Base-by-base conservation (phyloP, 1,140 invertebrate genomes). In the Rhopalosiphum maidis region DNA sequence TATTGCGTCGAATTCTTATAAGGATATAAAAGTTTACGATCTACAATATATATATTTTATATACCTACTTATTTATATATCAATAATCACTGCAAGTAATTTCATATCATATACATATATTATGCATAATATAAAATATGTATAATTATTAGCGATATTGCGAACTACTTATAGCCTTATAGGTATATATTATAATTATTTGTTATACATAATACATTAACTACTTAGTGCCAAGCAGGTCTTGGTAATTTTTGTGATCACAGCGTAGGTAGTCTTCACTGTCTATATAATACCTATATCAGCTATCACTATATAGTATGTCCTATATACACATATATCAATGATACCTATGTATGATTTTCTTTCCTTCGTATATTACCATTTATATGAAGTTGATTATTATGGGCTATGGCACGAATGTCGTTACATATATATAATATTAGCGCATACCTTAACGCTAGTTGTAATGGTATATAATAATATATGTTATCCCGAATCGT, bases 351-450 rank as follows among this genome's bases (percentile, higher is more conserved):
- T n/a, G n/a, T 77, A 77, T n/a, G 30, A 77, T 77, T 77, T 77
- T 15, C 15, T 77, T 77, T 77, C 60, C 30, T n/a, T 77, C 30
- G 60, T n/a, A 77, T 77, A 68, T n/a, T 68, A n/a, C 60, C 30
- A 68, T 68, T 68, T n/a, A 37, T 77, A 77, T 77, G 60, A 77
- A 77, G 60, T 77, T 77, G 60, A 77, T 77, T 77, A 77, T 35
- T 77, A 41, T 41, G 41, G 41, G 41, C 41, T 41, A 77, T n/a
- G 30, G 30, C 60, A 77, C n/a, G 11, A 15, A 5, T 77, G 30
- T 68, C 15, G 60, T 77, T 77, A 77, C 37, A 41, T 41, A 41
- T 41, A 41, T 41, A 41, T 41, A 41, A 11, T 46, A 46, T 46
- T 68, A 68, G 60, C 15, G 30, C 30, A 77, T 77, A 77, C 15